A percentile compares a stretch with the other conserved stretches of the same genome.
phyloP scores from a whole-genome alignment of 2,888 invertebrate species.

The Heliconius ethilla region DNA sequence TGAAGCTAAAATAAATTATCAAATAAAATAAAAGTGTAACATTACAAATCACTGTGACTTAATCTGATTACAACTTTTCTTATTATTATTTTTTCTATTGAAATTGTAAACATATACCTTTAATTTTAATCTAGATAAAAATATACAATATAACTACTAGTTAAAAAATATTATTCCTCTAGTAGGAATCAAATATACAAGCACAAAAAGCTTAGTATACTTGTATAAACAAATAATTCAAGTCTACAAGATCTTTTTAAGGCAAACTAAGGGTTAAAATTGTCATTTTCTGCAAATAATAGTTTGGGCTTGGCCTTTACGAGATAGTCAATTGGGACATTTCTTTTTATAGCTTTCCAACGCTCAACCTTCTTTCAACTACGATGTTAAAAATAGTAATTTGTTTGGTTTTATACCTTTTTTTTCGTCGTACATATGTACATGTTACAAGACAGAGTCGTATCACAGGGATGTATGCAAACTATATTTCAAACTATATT shows the following conservation, averaged over 20 bases:
- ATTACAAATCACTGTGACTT: too few relatives aligned
- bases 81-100: too few relatives aligned
- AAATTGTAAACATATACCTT: too few relatives aligned
- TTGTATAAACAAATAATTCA: background rate
- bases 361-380: background rate
- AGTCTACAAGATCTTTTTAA: background rate
- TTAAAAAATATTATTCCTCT: background rate
- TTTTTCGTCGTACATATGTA: background rate
- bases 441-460: too few relatives aligned
- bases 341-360: background rate
- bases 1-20: background rate
- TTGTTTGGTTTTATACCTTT: background rate
- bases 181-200: background rate
- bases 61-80: too few relatives aligned
- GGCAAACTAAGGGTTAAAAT: background rate
- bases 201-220: background rate
- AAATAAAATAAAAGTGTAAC: too few relatives aligned
- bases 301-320: background rate
- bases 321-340: background rate
- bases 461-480: too few relatives aligned
- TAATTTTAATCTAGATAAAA: too few relatives aligned
- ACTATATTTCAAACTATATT: too few relatives aligned
- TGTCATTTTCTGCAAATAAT: conserved; percentile 3
- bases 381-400: background rate
- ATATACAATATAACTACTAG: too few relatives aligned